These are phyloP conservation scores for Notarius quadriscutis DNA, from an alignment of 2,113 vertebrate genomes.

Conservation along the genomic window DNA sequence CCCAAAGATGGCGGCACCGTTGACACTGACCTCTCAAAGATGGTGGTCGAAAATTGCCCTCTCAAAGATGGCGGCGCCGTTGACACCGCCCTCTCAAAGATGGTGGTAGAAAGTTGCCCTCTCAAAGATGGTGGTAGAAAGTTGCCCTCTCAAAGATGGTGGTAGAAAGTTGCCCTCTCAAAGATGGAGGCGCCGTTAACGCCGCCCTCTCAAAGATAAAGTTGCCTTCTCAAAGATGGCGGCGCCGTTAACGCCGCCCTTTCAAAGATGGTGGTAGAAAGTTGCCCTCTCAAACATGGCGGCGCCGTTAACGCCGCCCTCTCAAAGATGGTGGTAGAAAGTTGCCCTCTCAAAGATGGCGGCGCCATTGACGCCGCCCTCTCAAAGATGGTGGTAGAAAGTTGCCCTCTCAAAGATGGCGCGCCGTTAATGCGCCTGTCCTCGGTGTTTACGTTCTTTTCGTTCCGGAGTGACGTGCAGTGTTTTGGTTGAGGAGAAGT, in stretches of 20 bases:
- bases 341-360: background rate
- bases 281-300: too few relatives aligned
- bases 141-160: background rate
- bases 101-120: background rate
- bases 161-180: background rate
- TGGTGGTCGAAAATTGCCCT: too few relatives aligned
- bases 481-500: constrained; percentile 19
- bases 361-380: background rate
- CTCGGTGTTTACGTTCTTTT: background rate
- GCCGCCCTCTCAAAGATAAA: too few relatives aligned
- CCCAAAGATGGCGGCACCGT: too few relatives aligned
- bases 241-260: too few relatives aligned
- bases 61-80: too few relatives aligned
- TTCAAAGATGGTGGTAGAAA: too few relatives aligned
- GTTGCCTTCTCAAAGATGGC: too few relatives aligned
- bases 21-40: too few relatives aligned
- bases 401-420: background rate
- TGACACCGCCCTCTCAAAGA: background rate
- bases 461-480: constrained; percentile 21
- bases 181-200: background rate
- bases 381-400: background rate
- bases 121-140: background rate
- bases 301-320: too few relatives aligned
- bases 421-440: too few relatives aligned
- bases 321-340: background rate